Percentiles rank a stretch among this genome's conserved stretches.
These are phyloP conservation scores for Drosophila histrio DNA, from an alignment of 2,888 invertebrate species.

Conservation along the genomic window DNA sequence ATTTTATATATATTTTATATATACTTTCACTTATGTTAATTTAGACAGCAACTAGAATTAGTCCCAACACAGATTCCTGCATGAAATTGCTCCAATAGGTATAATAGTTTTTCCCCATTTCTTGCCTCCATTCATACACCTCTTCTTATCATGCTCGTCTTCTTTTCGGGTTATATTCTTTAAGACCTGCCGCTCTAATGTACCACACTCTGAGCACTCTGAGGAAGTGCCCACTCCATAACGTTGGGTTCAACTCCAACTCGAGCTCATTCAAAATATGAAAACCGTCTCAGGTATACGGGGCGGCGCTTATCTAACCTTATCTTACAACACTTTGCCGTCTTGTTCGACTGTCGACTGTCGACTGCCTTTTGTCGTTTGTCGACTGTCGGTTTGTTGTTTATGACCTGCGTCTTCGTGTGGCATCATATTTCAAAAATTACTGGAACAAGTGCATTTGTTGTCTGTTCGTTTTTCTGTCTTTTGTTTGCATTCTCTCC, in stretches of 20 bases:
- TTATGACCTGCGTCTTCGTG: slow-evolving; percentile 73
- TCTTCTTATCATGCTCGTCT: not conserved
- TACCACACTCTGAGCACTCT: not conserved
- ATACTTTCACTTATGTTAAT: too few relatives aligned
- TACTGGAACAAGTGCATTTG: slow-evolving; percentile 71
- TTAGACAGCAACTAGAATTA: too few relatives aligned
- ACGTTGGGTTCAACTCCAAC: not conserved
- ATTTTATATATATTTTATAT: too few relatives aligned
- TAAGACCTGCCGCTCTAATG: slow-evolving; percentile 37
- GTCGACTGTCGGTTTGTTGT: slow-evolving; percentile 43
- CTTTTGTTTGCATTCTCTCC: slow-evolving; percentile 17
- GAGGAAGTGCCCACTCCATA: slow-evolving; percentile 28
- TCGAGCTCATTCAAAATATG: slow-evolving; percentile 18
- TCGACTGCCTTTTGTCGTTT: slow-evolving; percentile 16
- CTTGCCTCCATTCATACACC: not conserved
- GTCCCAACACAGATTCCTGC: not conserved
- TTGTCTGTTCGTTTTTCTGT: slow-evolving; percentile 47
- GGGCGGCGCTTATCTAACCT: slow-evolving; percentile 74
- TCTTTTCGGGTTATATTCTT: slow-evolving; percentile 13
- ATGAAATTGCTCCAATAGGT: not conserved
- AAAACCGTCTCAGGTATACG: slow-evolving; percentile 44
- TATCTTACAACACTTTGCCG: slow-evolving; percentile 74
- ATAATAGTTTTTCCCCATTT: not conserved
- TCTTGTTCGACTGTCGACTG: slow-evolving; percentile 25
- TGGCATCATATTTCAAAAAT: slow-evolving; percentile 75